phyloP scores from a whole-genome alignment of 2,797 vertebrate genomes.

The Pseudocheirus occidentalis region DNA sequence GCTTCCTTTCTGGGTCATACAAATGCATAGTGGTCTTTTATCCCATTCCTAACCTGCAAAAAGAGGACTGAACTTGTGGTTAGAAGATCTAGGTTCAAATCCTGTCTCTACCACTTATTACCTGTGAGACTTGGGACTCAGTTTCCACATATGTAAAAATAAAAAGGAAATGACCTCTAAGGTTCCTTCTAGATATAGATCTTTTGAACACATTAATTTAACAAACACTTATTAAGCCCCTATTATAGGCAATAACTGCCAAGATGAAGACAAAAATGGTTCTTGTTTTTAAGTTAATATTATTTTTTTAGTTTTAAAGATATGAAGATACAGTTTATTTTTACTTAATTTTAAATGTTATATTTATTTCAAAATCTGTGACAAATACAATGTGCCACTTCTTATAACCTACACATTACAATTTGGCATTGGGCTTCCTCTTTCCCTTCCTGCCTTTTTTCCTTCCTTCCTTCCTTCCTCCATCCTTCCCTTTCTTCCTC shows the following conservation, averaged over 20 bases:
- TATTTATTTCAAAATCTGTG: conserved; percentile 29
- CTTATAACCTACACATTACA: neutral
- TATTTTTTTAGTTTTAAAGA: neutral
- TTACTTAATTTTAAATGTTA: conserved; percentile 14
- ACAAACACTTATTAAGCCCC: neutral
- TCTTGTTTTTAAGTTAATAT: neutral
- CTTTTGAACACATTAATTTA: neutral
- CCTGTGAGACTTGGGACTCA: neutral
- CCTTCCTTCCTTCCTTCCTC: no score
- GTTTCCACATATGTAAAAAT: neutral
- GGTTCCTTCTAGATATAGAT: neutral
- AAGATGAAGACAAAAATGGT: neutral
- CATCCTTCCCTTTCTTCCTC: no score
- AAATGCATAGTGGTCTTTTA: neutral
- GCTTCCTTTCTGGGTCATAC: neutral
- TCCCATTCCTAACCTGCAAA: neutral
- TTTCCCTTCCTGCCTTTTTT: no score
- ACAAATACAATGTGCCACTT: conserved; percentile 1
- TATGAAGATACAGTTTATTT: conserved; percentile 3
- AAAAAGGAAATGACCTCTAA: neutral
- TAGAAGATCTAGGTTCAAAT: neutral
- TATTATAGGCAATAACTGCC: neutral
- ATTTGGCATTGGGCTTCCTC: neutral
- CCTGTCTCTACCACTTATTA: neutral
- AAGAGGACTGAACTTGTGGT: neutral